Conservation (phyloP, 2,113 vertebrate species). For the Ifrita kowaldi region DNA sequence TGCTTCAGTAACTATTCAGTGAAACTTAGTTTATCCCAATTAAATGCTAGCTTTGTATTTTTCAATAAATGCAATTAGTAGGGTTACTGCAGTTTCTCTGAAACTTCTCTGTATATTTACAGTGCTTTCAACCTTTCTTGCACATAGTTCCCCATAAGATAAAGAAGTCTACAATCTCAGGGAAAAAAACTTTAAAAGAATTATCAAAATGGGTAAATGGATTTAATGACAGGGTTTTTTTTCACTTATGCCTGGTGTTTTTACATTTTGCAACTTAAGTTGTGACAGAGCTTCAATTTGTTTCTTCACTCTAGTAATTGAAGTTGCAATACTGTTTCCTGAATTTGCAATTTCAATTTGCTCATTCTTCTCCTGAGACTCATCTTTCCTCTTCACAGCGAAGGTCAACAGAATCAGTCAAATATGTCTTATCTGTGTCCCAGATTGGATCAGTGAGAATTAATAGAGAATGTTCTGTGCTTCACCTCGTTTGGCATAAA, state of each 20-base stretch:
- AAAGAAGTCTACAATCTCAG: background rate
- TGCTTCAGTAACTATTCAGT: background rate
- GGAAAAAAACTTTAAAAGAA: background rate
- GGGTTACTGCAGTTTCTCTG: background rate
- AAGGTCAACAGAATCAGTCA: constrained; percentile 45
- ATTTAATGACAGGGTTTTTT: constrained; percentile 35
- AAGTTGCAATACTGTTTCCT: constrained; percentile 53
- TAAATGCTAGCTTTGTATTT: background rate
- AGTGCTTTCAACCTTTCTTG: background rate
- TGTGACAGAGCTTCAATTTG: constrained; percentile 51
- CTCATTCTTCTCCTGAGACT: constrained; percentile 40
- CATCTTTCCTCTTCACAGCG: constrained; percentile 12
- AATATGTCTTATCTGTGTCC: background rate
- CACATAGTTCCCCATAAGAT: background rate
- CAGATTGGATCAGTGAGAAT: background rate
- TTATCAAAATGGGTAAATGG: background rate
- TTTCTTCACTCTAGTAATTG: constrained; percentile 37
- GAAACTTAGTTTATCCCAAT: background rate
- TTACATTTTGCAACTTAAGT: constrained; percentile 37
- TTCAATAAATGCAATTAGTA: background rate
- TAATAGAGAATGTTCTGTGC: background rate
- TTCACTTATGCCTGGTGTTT: constrained; percentile 11
- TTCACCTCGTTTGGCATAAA: constrained; percentile 10
- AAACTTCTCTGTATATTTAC: background rate
- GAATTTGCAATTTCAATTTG: constrained; percentile 51